These are phyloP conservation scores for Leptopilina clavipes DNA, from an alignment of 1,140 invertebrate species.

Conservation along the genomic window DNA sequence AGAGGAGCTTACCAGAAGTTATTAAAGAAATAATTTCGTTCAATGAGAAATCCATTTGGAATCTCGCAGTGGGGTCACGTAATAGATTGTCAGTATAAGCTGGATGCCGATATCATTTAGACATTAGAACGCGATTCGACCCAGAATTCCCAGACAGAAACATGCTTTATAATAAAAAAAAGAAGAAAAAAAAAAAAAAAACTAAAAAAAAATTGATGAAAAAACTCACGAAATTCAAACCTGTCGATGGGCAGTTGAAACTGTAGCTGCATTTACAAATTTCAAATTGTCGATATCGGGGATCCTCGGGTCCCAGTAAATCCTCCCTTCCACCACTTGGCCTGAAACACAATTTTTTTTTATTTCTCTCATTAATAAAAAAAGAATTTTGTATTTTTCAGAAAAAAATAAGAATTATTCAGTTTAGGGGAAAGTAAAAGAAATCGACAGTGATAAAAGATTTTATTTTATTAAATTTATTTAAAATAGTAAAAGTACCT, in stretches of 20 bases:
- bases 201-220: constrained; percentile 28
- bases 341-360: constrained; percentile 36
- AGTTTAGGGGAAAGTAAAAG: too few species aligned
- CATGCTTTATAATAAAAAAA: background rate
- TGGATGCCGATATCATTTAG: constrained; percentile 33
- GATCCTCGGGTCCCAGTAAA: constrained; percentile 40
- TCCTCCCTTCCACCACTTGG: constrained; percentile 33
- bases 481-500: too few species aligned
- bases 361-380: too few species aligned
- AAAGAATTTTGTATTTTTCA: too few species aligned
- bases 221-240: constrained; percentile 75
- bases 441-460: too few species aligned
- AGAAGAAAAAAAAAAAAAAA: too few species aligned
- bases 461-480: too few species aligned
- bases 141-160: constrained; percentile 3
- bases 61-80: constrained; percentile 29
- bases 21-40: constrained; percentile 26
- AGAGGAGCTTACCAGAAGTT: background rate
- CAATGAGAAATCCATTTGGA: constrained; percentile 32
- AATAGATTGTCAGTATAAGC: constrained; percentile 33
- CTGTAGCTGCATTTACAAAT: constrained; percentile 76
- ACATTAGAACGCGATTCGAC: constrained; percentile 8
- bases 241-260: constrained; percentile 76
- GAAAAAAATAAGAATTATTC: too few species aligned
- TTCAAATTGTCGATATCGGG: constrained; percentile 70